Conservation (phyloP, 2,797 vertebrate species). For the Leptoclinus maculatus region DNA sequence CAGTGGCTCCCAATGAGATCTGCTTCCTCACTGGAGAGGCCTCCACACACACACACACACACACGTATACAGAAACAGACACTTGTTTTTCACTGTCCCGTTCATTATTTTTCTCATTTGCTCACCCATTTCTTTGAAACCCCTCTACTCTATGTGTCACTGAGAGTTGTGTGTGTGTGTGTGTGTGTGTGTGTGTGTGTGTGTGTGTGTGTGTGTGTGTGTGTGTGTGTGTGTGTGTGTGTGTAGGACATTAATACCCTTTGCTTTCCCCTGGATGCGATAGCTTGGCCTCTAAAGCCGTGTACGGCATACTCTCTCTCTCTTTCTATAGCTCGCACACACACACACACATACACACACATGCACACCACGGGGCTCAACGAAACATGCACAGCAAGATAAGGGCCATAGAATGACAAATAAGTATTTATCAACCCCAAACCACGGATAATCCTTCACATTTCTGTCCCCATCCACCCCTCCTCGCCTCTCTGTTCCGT, state of each 20-base stretch:
- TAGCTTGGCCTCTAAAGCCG: constrained; percentile 59
- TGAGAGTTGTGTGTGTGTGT: background rate
- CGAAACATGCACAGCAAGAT: constrained; percentile 80
- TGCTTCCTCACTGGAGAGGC: constrained; percentile 59
- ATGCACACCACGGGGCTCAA: constrained; percentile 60
- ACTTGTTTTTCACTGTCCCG: constrained; percentile 43
- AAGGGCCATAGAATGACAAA: constrained; percentile 82
- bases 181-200: constrained; percentile 2
- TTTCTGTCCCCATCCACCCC: constrained; percentile 65
- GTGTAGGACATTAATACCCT: constrained; percentile 57
- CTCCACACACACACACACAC: constrained; percentile 26
- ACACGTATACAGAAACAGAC: constrained; percentile 15
- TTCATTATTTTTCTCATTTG: constrained; percentile 45
- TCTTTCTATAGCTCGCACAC: background rate
- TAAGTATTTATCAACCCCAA: constrained; percentile 85
- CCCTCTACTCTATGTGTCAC: background rate
- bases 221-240: constrained; percentile 3
- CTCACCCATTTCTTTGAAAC: constrained; percentile 28
- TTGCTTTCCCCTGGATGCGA: constrained; percentile 52
- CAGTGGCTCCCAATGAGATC: constrained; percentile 71
- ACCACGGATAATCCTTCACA: constrained; percentile 83
- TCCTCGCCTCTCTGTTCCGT: constrained; percentile 42
- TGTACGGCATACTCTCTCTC: background rate
- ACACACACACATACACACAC: constrained; percentile 33
- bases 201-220: constrained; percentile 1